Evolutionary conservation across 2,113 vertebrate species (phyloP).

Genomic region (Anser brachyrhynchus): DNA sequence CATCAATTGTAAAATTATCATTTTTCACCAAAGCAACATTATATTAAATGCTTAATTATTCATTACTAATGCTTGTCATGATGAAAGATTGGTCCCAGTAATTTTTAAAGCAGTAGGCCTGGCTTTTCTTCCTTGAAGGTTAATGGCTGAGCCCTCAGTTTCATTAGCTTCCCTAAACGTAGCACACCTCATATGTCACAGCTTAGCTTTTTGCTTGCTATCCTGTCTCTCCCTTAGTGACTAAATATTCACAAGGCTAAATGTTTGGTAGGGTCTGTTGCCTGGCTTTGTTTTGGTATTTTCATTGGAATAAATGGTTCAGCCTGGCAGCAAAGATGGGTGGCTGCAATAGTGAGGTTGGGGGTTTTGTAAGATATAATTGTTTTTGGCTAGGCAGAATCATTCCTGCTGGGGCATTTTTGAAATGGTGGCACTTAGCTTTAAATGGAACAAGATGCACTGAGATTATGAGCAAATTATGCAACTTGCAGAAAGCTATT

Average conservation of each 20-base stretch:
- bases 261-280: background rate
- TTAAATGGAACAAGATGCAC: slow-evolving; percentile 34
- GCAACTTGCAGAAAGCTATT: slow-evolving; percentile 27
- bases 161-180: slow-evolving; percentile 83
- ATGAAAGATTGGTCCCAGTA: slow-evolving; percentile 88
- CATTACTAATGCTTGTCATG: slow-evolving; percentile 90
- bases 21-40: slow-evolving; percentile 88
- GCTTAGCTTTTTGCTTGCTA: slow-evolving; percentile 19
- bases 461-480: slow-evolving; percentile 64
- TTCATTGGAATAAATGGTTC: background rate
- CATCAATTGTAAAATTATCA: slow-evolving; percentile 90
- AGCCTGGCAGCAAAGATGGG: background rate
- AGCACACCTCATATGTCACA: slow-evolving; percentile 79
- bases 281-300: slow-evolving; percentile 55
- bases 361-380: background rate
- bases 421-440: slow-evolving; percentile 27
- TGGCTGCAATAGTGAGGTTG: background rate
- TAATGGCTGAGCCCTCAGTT: slow-evolving; percentile 83
- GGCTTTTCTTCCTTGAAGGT: slow-evolving; percentile 85
- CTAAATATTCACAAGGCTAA: background rate
- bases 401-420: background rate
- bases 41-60: slow-evolving; percentile 99
- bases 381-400: background rate
- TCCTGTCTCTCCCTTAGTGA: background rate
- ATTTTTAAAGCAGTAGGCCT: slow-evolving; percentile 85